A percentile compares a stretch with the other conserved stretches of the same genome.
Evolutionary conservation across 2,113 vertebrate genomes (phyloP).

Genomic region (Anarrhichthys ocellatus): DNA sequence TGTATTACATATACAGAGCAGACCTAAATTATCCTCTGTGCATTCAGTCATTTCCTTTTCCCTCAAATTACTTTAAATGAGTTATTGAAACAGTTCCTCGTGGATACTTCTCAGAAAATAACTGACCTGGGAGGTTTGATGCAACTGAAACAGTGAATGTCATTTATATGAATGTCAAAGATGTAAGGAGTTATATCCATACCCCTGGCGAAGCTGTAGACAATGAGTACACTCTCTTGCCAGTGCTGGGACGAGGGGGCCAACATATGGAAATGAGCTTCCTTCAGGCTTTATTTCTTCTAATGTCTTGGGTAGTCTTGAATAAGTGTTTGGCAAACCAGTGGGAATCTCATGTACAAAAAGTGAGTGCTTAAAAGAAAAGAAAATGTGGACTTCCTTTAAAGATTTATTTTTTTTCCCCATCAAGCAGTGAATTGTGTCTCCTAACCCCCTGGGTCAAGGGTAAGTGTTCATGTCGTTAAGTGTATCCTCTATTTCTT

Average conservation of each 20-base stretch:
- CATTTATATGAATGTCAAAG: constrained; percentile 63
- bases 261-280: constrained; percentile 53
- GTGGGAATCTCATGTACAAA: constrained; percentile 45
- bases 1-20: background rate
- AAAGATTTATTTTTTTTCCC: constrained; percentile 2
- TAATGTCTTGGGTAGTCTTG: constrained; percentile 26
- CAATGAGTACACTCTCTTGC: constrained; percentile 30
- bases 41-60: constrained; percentile 8
- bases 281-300: constrained; percentile 48
- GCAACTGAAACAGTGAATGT: constrained; percentile 36
- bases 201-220: constrained; percentile 23
- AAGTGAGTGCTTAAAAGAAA: constrained; percentile 6
- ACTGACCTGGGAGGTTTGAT: constrained; percentile 35
- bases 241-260: background rate
- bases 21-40: constrained; percentile 9
- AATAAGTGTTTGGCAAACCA: constrained; percentile 36
- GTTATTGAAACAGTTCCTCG: constrained; percentile 22
- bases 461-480: background rate
- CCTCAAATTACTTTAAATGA: background rate
- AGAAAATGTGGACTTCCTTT: constrained; percentile 9
- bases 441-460: constrained; percentile 1
- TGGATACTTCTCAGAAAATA: constrained; percentile 18
- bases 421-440: constrained; percentile 12
- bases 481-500: background rate
- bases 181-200: constrained; percentile 37